Percentiles rank a stretch among this genome's conserved stretches.
Evolutionary conservation across 2,888 invertebrate species (phyloP).

Genomic region (Seira musarum): DNA sequence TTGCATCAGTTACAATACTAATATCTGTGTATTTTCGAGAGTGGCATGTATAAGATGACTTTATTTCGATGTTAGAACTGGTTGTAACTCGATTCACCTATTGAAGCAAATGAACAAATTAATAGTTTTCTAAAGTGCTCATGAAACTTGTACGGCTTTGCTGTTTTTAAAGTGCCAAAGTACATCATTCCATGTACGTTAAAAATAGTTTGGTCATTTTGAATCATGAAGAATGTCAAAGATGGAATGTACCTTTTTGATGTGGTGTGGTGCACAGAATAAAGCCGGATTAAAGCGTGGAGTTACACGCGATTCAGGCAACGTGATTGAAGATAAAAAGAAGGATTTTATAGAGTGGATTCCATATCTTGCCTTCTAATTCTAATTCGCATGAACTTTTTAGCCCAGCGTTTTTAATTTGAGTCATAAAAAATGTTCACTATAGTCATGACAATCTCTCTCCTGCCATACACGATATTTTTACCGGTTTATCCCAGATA

Average conservation of each 20-base stretch:
- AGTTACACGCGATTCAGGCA: too few species aligned
- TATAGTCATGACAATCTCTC: too few species aligned
- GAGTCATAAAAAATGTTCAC: too few species aligned
- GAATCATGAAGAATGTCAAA: neutral
- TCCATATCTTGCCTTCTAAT: too few species aligned
- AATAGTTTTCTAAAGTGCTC: slow-evolving; percentile 39
- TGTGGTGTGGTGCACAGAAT: too few species aligned
- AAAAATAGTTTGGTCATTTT: neutral
- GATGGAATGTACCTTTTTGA: neutral
- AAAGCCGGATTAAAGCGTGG: too few species aligned
- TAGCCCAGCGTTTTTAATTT: too few species aligned
- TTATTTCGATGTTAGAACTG: slow-evolving; percentile 29
- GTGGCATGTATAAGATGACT: neutral
- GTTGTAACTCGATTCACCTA: slow-evolving; percentile 49
- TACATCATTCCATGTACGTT: neutral
- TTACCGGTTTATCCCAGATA: slow-evolving; percentile 12
- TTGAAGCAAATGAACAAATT: slow-evolving; percentile 26
- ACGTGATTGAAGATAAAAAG: too few species aligned
- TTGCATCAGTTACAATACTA: neutral
- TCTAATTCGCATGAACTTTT: too few species aligned
- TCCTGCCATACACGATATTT: neutral
- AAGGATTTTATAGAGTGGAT: too few species aligned
- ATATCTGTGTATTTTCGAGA: neutral
- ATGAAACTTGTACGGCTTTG: slow-evolving; percentile 10
- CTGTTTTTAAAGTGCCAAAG: neutral